phyloP scores from a whole-genome alignment of 2,888 invertebrate genomes.

The Leptarthrus brevirostris region DNA sequence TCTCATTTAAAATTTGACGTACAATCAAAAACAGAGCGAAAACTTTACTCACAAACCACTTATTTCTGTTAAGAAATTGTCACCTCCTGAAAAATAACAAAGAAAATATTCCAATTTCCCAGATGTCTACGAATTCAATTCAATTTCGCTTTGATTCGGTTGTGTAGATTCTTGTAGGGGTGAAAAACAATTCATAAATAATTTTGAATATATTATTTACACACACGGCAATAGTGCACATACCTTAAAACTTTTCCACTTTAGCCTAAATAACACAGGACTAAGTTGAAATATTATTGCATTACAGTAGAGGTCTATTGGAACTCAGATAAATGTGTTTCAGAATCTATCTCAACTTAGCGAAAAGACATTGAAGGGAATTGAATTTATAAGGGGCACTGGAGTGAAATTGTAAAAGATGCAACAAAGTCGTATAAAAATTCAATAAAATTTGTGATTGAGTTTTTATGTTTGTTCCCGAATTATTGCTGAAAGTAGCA shows the following conservation, averaged over 20 bases:
- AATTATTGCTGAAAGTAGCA: too few species aligned
- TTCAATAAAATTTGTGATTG: conserved; percentile 33
- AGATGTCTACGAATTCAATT: conserved; percentile 30
- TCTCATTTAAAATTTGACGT: too few species aligned
- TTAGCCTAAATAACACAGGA: conserved; percentile 34
- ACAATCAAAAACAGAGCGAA: too few species aligned
- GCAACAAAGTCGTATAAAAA: conserved; percentile 30
- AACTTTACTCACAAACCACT: too few species aligned
- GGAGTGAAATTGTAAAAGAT: conserved; percentile 13
- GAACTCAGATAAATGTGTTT: conserved; percentile 36
- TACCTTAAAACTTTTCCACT: conserved; percentile 31
- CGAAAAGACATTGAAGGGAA: neutral
- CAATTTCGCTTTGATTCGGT: conserved; percentile 41
- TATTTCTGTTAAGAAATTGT: neutral
- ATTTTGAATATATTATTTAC: conserved; percentile 38
- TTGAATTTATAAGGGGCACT: neutral
- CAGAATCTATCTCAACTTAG: neutral
- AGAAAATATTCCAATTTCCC: conserved; percentile 11
- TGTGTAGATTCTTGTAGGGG: neutral
- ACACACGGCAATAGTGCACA: neutral
- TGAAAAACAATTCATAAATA: conserved; percentile 41
- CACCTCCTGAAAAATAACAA: conserved; percentile 11
- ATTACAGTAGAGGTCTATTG: conserved; percentile 30
- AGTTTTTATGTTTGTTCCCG: conserved; percentile 21
- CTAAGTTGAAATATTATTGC: conserved; percentile 43